Conservation (phyloP, 2,113 vertebrate genomes). For the Sturnus vulgaris region DNA sequence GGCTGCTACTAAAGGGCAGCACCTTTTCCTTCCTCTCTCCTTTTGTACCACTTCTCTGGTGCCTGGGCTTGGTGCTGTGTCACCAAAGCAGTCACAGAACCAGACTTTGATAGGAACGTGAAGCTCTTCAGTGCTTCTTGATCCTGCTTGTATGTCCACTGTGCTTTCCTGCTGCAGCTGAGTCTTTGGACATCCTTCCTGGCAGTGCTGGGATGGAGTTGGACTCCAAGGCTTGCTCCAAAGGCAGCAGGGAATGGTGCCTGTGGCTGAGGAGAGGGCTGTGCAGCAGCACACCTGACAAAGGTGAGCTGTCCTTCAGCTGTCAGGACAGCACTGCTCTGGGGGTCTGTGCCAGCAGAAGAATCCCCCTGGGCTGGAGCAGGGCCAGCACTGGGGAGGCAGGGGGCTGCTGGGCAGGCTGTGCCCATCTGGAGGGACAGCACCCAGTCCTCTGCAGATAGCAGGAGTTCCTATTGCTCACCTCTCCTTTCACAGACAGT, state of each 20-base stretch:
- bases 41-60: neutral
- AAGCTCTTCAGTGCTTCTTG: neutral
- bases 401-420: neutral
- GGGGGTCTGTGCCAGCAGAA: neutral
- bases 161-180: neutral
- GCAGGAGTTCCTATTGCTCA: neutral
- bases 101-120: fast-evolving
- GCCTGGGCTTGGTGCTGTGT: neutral
- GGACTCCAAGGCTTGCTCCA: neutral
- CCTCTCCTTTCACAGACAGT: neutral
- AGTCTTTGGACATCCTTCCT: neutral
- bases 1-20: neutral
- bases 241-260: neutral
- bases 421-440: neutral
- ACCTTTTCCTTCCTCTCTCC: neutral
- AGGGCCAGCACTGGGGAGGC: neutral
- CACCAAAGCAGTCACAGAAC: neutral
- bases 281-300: neutral
- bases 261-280: neutral
- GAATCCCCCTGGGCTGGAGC: neutral
- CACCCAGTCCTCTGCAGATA: neutral
- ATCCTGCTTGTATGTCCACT: neutral
- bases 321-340: neutral
- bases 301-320: neutral
- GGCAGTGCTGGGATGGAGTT: neutral